Percentiles rank a stretch among this genome's conserved stretches.
Conservation (phyloP, 2,888 invertebrate genomes). For the Pyrocoelia pectoralis region DNA sequence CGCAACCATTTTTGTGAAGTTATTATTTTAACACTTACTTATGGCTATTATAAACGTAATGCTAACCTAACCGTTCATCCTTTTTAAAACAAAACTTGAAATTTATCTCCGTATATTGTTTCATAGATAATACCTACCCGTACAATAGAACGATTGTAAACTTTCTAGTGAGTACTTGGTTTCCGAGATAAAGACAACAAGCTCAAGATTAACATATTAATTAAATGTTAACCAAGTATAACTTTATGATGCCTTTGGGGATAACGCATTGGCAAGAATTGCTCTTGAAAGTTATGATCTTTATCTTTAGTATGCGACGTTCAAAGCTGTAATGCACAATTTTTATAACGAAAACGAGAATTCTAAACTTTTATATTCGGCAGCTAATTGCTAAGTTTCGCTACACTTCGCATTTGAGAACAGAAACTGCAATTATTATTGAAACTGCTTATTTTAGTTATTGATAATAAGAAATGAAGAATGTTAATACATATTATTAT, state of each 20-base stretch:
- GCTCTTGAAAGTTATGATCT: background rate
- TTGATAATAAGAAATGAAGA: too few relatives aligned
- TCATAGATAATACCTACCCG: too few relatives aligned
- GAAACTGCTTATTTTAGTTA: too few relatives aligned
- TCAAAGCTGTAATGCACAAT: background rate
- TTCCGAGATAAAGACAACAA: constrained; percentile 21
- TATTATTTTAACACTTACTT: too few relatives aligned
- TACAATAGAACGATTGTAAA: background rate
- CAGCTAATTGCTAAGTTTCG: too few relatives aligned
- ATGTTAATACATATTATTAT: too few relatives aligned
- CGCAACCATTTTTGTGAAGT: background rate
- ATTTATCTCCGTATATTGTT: too few relatives aligned
- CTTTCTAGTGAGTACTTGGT: constrained; percentile 7
- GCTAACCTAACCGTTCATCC: too few relatives aligned
- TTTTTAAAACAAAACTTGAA: too few relatives aligned
- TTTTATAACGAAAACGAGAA: background rate
- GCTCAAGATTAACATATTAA: constrained; percentile 27
- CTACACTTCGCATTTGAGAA: too few relatives aligned
- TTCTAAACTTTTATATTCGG: background rate
- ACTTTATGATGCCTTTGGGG: constrained; percentile 14
- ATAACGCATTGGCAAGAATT: constrained; percentile 3
- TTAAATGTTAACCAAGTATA: constrained; percentile 25
- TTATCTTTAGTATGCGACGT: background rate
- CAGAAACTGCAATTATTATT: too few relatives aligned
- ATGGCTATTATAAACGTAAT: too few relatives aligned